Percentiles rank a stretch among this genome's conserved stretches.
These are phyloP conservation scores for Sebastiscus tertius DNA, from an alignment of 2,797 vertebrate genomes.

Conservation along the genomic window DNA sequence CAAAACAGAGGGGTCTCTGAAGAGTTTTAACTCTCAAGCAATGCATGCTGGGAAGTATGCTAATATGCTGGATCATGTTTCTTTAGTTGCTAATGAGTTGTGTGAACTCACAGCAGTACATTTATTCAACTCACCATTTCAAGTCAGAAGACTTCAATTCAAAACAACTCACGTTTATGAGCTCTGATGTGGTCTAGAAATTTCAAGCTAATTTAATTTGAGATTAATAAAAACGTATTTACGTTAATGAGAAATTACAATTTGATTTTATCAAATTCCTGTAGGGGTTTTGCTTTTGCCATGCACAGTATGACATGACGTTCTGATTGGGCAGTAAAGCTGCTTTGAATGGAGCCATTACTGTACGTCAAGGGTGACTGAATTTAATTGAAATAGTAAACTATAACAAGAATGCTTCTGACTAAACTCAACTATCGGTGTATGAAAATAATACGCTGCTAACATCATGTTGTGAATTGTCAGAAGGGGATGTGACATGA, in stretches of 20 bases:
- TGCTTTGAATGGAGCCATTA: not conserved
- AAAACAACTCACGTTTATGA: not conserved
- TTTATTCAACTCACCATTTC: not conserved
- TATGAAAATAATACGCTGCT: not conserved
- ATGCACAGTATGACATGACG: not conserved
- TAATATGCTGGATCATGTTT: not conserved
- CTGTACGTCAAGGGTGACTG: not conserved
- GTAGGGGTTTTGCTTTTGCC: not conserved
- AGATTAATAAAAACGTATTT: not conserved
- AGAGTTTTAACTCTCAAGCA: not conserved
- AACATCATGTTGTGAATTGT: not conserved
- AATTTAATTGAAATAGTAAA: not conserved
- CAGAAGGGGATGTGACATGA: not conserved
- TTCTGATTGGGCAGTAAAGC: not conserved
- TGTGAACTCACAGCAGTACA: not conserved
- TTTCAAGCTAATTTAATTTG: not conserved
- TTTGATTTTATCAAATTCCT: not conserved
- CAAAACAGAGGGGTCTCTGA: not conserved
- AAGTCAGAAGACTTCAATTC: not conserved
- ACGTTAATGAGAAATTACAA: not conserved
- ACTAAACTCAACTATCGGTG: not conserved
- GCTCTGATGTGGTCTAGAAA: not conserved
- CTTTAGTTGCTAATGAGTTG: not conserved
- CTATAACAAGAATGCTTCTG: not conserved
- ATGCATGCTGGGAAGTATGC: not conserved